Evolutionary conservation across 2,797 vertebrate species (phyloP).

Genomic region (Pseudochirops corinnae): DNA sequence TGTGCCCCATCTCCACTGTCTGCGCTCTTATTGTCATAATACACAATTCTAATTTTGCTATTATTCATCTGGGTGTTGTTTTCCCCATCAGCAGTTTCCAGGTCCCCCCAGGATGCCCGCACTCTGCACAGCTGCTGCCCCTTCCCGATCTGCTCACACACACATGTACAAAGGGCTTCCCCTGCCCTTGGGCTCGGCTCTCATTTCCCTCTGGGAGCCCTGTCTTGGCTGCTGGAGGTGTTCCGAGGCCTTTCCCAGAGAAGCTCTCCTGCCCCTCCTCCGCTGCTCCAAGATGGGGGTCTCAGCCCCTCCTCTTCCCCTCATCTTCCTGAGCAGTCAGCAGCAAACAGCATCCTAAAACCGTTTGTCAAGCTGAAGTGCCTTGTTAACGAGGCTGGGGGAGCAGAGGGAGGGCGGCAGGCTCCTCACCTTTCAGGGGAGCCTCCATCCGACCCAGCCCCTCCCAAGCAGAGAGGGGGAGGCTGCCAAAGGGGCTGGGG

Average conservation of each 20-base stretch:
- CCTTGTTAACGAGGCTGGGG: constrained; percentile 50
- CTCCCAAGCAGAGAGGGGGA: not conserved
- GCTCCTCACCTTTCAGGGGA: not conserved
- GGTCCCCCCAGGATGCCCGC: constrained; percentile 50
- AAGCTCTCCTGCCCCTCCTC: not conserved
- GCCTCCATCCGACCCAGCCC: not conserved
- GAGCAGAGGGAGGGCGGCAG: not conserved
- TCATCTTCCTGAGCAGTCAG: not conserved
- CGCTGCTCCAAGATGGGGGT: not conserved
- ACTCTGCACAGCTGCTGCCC: constrained; percentile 31
- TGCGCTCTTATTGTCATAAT: not conserved
- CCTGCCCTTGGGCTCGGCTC: not conserved
- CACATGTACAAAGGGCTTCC: constrained; percentile 44
- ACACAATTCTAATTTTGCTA: constrained; percentile 18
- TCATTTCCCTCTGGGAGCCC: not conserved
- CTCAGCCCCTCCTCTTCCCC: constrained; percentile 10
- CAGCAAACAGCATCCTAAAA: not conserved
- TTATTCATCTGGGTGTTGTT: constrained; percentile 29
- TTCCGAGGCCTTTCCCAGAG: not conserved
- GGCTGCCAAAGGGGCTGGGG: not conserved
- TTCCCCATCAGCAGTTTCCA: constrained; percentile 45
- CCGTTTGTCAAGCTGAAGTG: constrained; percentile 72
- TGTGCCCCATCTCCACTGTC: not conserved
- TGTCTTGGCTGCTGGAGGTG: not conserved
- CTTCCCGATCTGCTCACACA: constrained; percentile 8